A percentile compares a stretch with the other conserved stretches of the same genome.
Conservation (phyloP, 2,888 invertebrate genomes). For the Buathra laborator region DNA sequence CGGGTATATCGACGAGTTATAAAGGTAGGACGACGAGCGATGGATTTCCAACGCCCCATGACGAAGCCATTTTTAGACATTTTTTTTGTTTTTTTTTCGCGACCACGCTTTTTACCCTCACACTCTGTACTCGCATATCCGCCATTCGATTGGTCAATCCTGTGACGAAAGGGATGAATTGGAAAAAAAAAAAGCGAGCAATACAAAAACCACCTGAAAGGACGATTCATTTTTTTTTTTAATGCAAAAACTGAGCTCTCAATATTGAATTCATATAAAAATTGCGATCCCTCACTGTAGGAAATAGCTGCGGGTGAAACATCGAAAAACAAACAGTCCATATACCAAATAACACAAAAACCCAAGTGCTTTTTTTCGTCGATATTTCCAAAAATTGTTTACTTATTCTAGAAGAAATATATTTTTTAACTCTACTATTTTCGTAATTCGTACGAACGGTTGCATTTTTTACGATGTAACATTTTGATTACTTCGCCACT, state of each 20-base stretch:
- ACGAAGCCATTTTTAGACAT: slow-evolving; percentile 61
- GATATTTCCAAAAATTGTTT: not conserved
- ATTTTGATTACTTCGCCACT: too few relatives aligned
- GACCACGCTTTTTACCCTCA: slow-evolving; percentile 13
- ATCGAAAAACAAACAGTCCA: not conserved
- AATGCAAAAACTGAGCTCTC: slow-evolving; percentile 28
- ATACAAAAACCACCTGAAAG: slow-evolving; percentile 29
- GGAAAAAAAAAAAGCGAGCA: not conserved
- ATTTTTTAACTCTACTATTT: not conserved
- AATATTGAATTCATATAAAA: slow-evolving; percentile 32
- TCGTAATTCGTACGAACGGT: not conserved
- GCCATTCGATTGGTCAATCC: slow-evolving; percentile 36
- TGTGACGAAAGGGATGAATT: slow-evolving; percentile 41
- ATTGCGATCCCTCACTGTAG: not conserved
- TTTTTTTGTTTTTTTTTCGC: slow-evolving; percentile 46
- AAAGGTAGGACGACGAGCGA: slow-evolving; percentile 33
- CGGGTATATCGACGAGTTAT: slow-evolving; percentile 63
- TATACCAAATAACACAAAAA: not conserved
- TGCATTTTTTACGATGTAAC: not conserved
- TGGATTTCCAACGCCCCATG: slow-evolving; percentile 53
- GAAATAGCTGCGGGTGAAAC: not conserved
- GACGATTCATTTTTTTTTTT: slow-evolving; percentile 50
- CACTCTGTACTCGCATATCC: slow-evolving; percentile 4
- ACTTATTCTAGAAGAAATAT: not conserved
- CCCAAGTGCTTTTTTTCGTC: not conserved